phyloP scores from a whole-genome alignment of 2,113 vertebrate species.

The Chamaea fasciata region DNA sequence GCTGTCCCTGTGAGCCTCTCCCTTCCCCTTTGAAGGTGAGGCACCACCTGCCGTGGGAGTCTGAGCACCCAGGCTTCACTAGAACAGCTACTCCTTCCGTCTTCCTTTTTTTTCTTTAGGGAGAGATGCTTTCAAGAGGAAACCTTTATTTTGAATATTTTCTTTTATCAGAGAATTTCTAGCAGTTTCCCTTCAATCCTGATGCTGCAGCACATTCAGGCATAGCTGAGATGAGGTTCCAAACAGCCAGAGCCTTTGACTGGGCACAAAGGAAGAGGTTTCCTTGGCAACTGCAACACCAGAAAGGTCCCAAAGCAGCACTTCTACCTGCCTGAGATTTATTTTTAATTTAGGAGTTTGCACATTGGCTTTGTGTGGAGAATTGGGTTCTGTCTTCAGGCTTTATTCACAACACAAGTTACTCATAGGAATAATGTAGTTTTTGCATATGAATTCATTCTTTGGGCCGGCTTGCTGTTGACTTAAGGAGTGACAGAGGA shows the following conservation, averaged over 20 bases:
- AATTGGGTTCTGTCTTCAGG: slow-evolving; percentile 15
- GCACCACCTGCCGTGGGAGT: neutral
- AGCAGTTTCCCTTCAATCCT: neutral
- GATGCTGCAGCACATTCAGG: neutral
- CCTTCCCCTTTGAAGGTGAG: neutral
- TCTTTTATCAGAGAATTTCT: neutral
- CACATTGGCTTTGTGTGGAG: neutral
- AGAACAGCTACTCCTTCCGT: neutral
- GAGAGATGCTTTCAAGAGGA: neutral
- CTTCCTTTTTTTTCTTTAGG: neutral
- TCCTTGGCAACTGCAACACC: slow-evolving; percentile 54
- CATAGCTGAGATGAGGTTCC: slow-evolving; percentile 41
- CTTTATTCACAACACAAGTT: slow-evolving; percentile 11
- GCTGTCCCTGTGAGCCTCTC: neutral
- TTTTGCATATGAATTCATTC: slow-evolving; percentile 4
- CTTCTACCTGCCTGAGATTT: slow-evolving; percentile 43
- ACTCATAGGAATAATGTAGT: slow-evolving; percentile 1
- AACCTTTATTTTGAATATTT: neutral
- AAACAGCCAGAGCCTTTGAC: slow-evolving; percentile 47
- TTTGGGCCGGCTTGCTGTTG: neutral
- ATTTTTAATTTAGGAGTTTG: slow-evolving; percentile 54
- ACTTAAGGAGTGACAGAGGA: neutral
- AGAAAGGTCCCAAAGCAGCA: slow-evolving; percentile 23
- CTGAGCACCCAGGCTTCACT: neutral
- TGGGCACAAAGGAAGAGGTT: slow-evolving; percentile 60